Evolutionary conservation across 2,888 invertebrate species (phyloP), one percentile per base, ranked within the genome.

Genomic region (Chydorus sphaericus): DNA sequence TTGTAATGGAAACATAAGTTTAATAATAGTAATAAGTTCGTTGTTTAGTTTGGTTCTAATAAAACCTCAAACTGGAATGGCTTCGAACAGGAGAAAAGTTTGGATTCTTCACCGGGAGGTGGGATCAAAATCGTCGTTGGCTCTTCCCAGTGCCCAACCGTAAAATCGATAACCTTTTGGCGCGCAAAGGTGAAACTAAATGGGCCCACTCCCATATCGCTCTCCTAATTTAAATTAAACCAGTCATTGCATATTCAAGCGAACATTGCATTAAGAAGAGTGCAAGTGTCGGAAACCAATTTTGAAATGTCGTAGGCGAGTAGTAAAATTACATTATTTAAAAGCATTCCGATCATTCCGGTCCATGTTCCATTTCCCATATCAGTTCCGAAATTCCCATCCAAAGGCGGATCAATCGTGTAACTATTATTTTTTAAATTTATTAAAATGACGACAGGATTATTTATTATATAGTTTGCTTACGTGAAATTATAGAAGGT

Each of bases 11-110:
- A 18, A 31, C 31, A 29, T 31, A 16, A 52, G 7, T 52, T 52
- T 14, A 10, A 28, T 38, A 2, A 11, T 16, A 20, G 10, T 23
- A 44, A 18, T 6, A n/a, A 48, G 16, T 18, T 10, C 28, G 20
- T 10, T n/a, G 18, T 30, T 28, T 31, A 11, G n/a, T n/a, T n/a
- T 16, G 18, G 11, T 1, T 33, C 4, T 20, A 11, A 18, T 2
- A 18, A n/a, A 26, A 54, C 54, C 31, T 54, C 30, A 10, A 29
- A 48, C 8, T n/a, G 39, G 10, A 54, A 54, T 11, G 54, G 54
- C 11, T 54, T 54, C 3, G 54, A 14, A 16, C 29, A 44, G 7
- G 48, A 39, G 16, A 54, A 48, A 6, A 54, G 26, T n/a, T 33
- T 29, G 26, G 18, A 31, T 5, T 54, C 54, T 44, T 54, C 48